Percentiles rank a stretch among this genome's conserved stretches.
Conservation (phyloP, 2,797 vertebrate genomes). For the Fringilla coelebs region DNA sequence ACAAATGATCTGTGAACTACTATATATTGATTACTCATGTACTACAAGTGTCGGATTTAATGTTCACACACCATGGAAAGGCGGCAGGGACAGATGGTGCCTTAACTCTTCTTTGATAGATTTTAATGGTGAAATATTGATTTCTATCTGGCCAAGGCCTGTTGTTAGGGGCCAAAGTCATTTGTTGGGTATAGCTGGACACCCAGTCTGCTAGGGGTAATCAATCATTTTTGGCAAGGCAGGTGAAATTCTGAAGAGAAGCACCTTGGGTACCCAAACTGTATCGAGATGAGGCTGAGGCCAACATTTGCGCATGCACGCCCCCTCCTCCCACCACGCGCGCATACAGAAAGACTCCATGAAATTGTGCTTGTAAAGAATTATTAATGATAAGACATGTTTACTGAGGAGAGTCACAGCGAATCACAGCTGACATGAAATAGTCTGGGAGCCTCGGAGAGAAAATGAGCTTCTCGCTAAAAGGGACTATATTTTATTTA, state of each 20-base stretch:
- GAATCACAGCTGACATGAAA: slow-evolving; percentile 88
- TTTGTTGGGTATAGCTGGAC: slow-evolving; percentile 94
- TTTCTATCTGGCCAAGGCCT: slow-evolving; percentile 97
- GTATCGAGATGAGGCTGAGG: slow-evolving; percentile 67
- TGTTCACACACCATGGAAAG: slow-evolving; percentile 89
- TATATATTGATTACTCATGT: slow-evolving; percentile 94
- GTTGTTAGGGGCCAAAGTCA: slow-evolving; percentile 91
- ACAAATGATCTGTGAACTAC: slow-evolving; percentile 96
- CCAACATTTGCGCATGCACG: slow-evolving; percentile 38
- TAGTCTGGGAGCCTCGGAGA: slow-evolving; percentile 78
- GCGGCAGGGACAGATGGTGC: slow-evolving; percentile 87
- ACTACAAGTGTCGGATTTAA: slow-evolving; percentile 96
- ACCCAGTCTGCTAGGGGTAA: slow-evolving; percentile 81
- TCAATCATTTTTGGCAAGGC: slow-evolving; percentile 92
- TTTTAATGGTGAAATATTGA: slow-evolving; percentile 99
- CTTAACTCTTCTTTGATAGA: slow-evolving; percentile 91
- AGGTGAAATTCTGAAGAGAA: slow-evolving; percentile 78
- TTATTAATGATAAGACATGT: slow-evolving; percentile 92
- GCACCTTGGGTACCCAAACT: slow-evolving; percentile 80
- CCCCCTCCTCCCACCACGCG: background rate
- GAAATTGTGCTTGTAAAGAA: slow-evolving; percentile 80
- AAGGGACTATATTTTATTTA: slow-evolving; percentile 92
- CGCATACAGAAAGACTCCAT: slow-evolving; percentile 58
- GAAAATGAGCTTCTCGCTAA: slow-evolving; percentile 89
- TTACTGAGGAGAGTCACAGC: slow-evolving; percentile 87